Base-by-base conservation (phyloP, 2,888 invertebrate genomes). In the Malacosoma neustria region DNA sequence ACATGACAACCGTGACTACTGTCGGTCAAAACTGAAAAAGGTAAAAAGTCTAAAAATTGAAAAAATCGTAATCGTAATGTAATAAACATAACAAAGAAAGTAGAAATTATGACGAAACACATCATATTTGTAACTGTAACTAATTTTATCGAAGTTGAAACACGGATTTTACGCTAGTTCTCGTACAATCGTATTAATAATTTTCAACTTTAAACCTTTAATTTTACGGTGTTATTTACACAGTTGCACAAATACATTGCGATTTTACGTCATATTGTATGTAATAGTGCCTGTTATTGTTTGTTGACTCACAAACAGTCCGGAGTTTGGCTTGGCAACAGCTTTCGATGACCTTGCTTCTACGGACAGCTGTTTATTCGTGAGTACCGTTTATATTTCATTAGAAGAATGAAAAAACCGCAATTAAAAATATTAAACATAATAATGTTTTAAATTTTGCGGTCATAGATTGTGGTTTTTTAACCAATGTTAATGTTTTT, bases 181-280 rank as follows among this genome's bases (percentile, higher is more conserved):
- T 22, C 9, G 22, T 22, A 2, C 22, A 22, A n/a, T n/a, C 22
- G 22, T 5, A 22, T 22, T 2, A 22, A 22, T 9, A 44, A 48
- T 39, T 3, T 14, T 37, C 22, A 6, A 31, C 15, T 15, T 31
- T 30, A 7, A 13, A 13, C 13, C 7, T 22, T 29, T 34, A 15
- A 12, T 12, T 9, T 29, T 13, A 31, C 13, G 38, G 43, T 41
- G 41, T 52, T 69, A 65, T 73, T 73, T 67, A 54, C 54, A 59
- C 72, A 75, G 68, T 69, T 76, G 73, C 54, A 54, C 49, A 57
- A 61, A 61, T 22, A 66, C 61, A 58, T 59, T 57, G 61, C 60
- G 53, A 53, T 58, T 70, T 75, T 73, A 66, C 79, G 81, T 81
- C 82, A 81, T 46, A 49, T 50, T 60, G 65, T 72, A 72, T 72